Evolutionary conservation across 1,140 invertebrate genomes (phyloP).

Genomic region (Dendrolimus kikuchii): DNA sequence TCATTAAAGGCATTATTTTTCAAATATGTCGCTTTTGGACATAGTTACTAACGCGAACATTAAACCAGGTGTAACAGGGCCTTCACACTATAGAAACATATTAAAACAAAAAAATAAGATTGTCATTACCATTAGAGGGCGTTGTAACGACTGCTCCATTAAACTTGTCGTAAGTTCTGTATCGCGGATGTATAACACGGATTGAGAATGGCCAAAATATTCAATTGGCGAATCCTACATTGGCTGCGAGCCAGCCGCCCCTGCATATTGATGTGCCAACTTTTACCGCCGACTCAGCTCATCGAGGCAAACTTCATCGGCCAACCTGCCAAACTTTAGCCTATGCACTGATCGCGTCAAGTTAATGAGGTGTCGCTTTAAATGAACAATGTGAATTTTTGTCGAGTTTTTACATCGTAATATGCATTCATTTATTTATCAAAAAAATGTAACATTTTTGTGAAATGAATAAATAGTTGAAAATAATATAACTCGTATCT

Average conservation of each 20-base stretch:
- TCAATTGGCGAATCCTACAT: constrained; percentile 47
- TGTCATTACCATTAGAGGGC: constrained; percentile 4
- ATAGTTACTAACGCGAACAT: too few relatives aligned
- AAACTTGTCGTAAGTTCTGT: constrained; percentile 32
- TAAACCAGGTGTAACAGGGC: too few relatives aligned
- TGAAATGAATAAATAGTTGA: too few relatives aligned
- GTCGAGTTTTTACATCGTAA: too few relatives aligned
- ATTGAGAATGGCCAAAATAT: constrained; percentile 35
- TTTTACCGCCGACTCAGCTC: constrained; percentile 41
- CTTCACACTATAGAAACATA: too few relatives aligned
- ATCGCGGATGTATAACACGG: constrained; percentile 24
- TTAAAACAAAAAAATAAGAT: too few relatives aligned
- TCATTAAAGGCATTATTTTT: too few relatives aligned
- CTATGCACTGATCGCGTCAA: constrained; percentile 28
- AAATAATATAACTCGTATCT: too few relatives aligned
- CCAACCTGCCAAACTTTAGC: constrained; percentile 36
- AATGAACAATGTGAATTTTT: constrained; percentile 8
- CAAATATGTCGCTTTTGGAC: too few relatives aligned
- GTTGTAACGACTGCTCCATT: constrained; percentile 25
- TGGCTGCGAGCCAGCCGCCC: constrained; percentile 35
- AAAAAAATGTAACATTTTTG: too few relatives aligned
- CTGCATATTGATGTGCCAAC: constrained; percentile 53
- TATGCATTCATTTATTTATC: too few relatives aligned
- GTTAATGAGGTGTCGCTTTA: constrained; percentile 32
- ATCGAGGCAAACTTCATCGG: constrained; percentile 34